Evolutionary conservation across 2,797 vertebrate species (phyloP).

Genomic region (Staurois parvus): DNA sequence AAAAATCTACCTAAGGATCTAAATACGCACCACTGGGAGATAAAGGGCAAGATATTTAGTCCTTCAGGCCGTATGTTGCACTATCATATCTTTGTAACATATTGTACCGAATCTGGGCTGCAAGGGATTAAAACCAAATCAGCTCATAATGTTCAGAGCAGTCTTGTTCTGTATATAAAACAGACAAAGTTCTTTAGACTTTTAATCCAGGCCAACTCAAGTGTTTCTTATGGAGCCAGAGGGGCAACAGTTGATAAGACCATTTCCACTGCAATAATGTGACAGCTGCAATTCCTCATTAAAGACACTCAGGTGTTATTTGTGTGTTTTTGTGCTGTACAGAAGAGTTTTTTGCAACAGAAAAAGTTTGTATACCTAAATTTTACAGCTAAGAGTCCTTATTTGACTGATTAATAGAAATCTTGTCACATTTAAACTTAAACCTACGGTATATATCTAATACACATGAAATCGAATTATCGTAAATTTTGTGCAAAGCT

Average conservation of each 20-base stretch:
- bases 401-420: neutral
- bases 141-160: neutral
- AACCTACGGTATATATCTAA: too few relatives aligned
- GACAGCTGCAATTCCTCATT: neutral
- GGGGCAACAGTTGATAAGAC: neutral
- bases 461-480: too few relatives aligned
- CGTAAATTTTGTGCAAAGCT: too few relatives aligned
- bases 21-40: constrained; percentile 10
- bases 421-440: too few relatives aligned
- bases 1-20: constrained; percentile 35
- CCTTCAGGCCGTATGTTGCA: constrained; percentile 16
- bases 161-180: neutral
- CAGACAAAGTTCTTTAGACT: neutral
- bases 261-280: neutral
- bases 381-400: neutral
- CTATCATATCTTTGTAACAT: constrained; percentile 23
- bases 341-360: neutral
- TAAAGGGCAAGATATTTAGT: constrained; percentile 29
- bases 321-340: neutral
- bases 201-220: neutral
- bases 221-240: neutral
- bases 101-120: neutral
- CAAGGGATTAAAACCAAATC: constrained; percentile 8
- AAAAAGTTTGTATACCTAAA: neutral
- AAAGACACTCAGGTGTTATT: neutral